A percentile compares a stretch with the other conserved stretches of the same genome.
phyloP scores from a whole-genome alignment of 2,113 vertebrate genomes.

The Rutilus rutilus region DNA sequence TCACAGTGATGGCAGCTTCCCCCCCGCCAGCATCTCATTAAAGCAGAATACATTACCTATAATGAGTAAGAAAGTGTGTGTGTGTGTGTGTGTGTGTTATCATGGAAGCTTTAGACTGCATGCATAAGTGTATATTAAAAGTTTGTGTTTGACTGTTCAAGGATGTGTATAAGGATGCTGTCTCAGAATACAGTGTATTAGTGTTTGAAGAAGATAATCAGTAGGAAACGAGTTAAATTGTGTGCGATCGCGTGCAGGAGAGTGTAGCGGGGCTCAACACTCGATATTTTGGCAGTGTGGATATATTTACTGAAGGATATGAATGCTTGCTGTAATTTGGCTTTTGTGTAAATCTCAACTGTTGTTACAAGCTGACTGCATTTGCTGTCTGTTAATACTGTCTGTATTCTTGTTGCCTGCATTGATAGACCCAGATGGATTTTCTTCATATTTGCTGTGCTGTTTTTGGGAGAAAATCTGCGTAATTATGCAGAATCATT shows the following conservation, averaged over 20 bases:
- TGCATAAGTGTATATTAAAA: slow-evolving; percentile 20
- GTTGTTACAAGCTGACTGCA: slow-evolving; percentile 31
- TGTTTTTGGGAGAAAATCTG: background rate
- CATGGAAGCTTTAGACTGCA: background rate
- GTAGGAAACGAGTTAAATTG: background rate
- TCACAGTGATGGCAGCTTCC: slow-evolving; percentile 22
- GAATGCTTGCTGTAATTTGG: slow-evolving; percentile 47
- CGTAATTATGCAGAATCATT: background rate
- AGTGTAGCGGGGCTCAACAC: background rate
- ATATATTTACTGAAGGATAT: slow-evolving; percentile 38
- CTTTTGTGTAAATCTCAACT: slow-evolving; percentile 47
- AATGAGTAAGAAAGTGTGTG: slow-evolving; percentile 1
- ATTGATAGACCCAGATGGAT: background rate
- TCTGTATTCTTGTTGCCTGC: background rate
- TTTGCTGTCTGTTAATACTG: slow-evolving; percentile 20
- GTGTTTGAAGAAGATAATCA: slow-evolving; percentile 10
- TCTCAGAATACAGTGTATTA: background rate
- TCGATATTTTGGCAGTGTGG: background rate
- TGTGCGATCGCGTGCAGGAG: background rate
- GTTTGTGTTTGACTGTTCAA: slow-evolving; percentile 17
- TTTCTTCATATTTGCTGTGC: slow-evolving; percentile 3
- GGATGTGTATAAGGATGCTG: background rate
- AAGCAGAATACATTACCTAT: slow-evolving; percentile 43
- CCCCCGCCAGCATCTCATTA: slow-evolving; percentile 32
- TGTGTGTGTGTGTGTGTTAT: slow-evolving; percentile 25